Base-by-base conservation (phyloP, 1,140 invertebrate genomes). In the Pseudachorutes palmiensis region DNA sequence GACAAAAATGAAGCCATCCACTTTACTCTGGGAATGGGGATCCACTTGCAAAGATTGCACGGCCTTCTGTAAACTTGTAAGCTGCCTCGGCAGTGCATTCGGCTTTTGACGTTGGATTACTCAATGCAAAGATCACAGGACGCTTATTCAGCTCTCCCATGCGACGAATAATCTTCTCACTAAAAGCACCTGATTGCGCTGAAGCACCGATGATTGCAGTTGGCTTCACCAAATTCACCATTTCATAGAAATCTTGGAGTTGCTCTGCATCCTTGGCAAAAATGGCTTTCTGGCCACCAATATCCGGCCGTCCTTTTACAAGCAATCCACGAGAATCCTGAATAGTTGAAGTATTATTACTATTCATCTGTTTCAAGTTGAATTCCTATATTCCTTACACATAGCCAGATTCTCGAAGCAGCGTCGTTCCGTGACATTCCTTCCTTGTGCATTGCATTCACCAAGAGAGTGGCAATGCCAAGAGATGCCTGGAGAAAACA, bases 1-100 rank as follows among this genome's bases (percentile, higher is more conserved):
- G 3, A 26, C 24, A 55, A 12, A 16, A 14, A 41, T 41, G 5
- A 9, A 9, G 5, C 36, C 5, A 41, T 9, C 19, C 36, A 19
- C 24, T 22, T 14, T 55, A 55, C 51, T 90, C 87, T 24, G 84
- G 82, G 78, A 97, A 98, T 16, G 94, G 94, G 41, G 92, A 95
- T 9, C 94, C 94, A 67, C 90, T 92, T 1, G 94, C 92, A 79
- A 97, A 97, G 62, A 97, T 83, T 57, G 85, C 88, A 65, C 82
- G 83, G 67, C 94, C 89, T 75, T 93, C 82, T 1, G 93, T 95
- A 74, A 87, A 78, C 45, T 78, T 84, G 76, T 96, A 97, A 1
- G 93, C 94, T 75, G 93, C 83, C 78, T 94, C 91, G 24, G 95
- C 95, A n/a, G 95, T 98, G 76, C 94, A 97, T 79, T 98, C 95